A percentile compares a stretch with the other conserved stretches of the same genome.
Conservation (phyloP, 2,797 vertebrate species). For the Anomalospiza imberbis region DNA sequence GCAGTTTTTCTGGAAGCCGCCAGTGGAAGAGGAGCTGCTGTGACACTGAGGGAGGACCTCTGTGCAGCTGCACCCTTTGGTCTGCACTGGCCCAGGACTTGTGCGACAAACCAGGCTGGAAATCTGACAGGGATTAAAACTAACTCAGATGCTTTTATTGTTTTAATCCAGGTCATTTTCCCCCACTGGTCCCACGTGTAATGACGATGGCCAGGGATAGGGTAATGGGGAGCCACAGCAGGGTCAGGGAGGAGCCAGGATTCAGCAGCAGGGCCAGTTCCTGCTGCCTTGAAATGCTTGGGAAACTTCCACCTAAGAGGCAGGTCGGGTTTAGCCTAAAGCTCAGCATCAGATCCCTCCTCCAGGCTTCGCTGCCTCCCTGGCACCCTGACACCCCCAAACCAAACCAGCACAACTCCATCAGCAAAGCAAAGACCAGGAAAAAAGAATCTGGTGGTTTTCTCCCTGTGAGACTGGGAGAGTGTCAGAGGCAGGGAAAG, state of each 20-base stretch:
- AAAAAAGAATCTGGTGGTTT: neutral
- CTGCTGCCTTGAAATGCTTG: neutral
- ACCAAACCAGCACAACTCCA: neutral
- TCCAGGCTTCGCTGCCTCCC: neutral
- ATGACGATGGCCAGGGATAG: rapidly evolving
- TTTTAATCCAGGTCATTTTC: neutral
- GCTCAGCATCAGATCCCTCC: neutral
- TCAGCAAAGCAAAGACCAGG: neutral
- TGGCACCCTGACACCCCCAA: neutral
- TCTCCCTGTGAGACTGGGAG: neutral
- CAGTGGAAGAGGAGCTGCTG: neutral
- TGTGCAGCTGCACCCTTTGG: neutral
- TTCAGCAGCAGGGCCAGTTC: neutral
- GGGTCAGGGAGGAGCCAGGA: neutral
- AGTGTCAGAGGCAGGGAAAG: neutral
- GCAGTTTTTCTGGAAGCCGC: neutral
- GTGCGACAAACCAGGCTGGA: neutral
- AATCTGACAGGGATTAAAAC: neutral
- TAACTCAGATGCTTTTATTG: neutral
- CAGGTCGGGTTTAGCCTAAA: rapidly evolving
- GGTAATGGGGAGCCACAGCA: rapidly evolving
- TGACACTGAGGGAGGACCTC: neutral
- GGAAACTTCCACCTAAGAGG: neutral
- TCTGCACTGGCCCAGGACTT: neutral
- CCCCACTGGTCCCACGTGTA: neutral